Evolutionary conservation across 1,140 invertebrate species (phyloP), one percentile per base, ranked within the genome.

Genomic region (Ditylenchus dipsaci): DNA sequence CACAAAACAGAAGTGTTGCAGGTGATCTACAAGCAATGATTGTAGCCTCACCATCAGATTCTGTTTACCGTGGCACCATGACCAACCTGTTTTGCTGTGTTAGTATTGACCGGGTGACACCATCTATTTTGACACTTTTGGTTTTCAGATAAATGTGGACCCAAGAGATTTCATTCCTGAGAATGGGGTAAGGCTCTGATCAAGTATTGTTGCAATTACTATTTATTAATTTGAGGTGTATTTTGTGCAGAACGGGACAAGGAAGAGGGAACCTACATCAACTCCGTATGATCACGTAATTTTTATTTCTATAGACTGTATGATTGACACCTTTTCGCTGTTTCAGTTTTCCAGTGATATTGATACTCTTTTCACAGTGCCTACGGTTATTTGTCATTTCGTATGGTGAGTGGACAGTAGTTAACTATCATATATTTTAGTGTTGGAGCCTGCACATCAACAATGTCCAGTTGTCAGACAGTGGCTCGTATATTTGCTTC

Each of bases 201-300:
- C n/a, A n/a, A n/a, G n/a, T n/a, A n/a, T n/a, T n/a, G n/a, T n/a
- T n/a, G n/a, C n/a, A n/a, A n/a, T n/a, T n/a, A n/a, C n/a, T n/a
- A n/a, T n/a, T n/a, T n/a, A n/a, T n/a, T n/a, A n/a, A n/a, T n/a
- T n/a, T n/a, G n/a, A n/a, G n/a, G n/a, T 80, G 13, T 61, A 62
- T 49, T 81, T 81, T 58, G 58, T 82, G n/a, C 79, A 81, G 57
- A 81, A 82, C 58, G 80, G 66, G 11, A 80, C 79, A 1, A 43
- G 75, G 17, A 72, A 61, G 19, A 67, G 78, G 33, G 77, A 82
- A 72, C 60, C 79, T 7, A 67, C 75, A 19, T 61, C 73, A 45
- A 70, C 68, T 58, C 76, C 76, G 15, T 78, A 78, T 53, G 75
- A 79, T 27, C 60, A 62, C 27, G 49, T 53, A 53, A 53, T 19